These are phyloP conservation scores for Gymnoscelis rufifasciata DNA, from an alignment of 2,888 invertebrate genomes.

Conservation along the genomic window DNA sequence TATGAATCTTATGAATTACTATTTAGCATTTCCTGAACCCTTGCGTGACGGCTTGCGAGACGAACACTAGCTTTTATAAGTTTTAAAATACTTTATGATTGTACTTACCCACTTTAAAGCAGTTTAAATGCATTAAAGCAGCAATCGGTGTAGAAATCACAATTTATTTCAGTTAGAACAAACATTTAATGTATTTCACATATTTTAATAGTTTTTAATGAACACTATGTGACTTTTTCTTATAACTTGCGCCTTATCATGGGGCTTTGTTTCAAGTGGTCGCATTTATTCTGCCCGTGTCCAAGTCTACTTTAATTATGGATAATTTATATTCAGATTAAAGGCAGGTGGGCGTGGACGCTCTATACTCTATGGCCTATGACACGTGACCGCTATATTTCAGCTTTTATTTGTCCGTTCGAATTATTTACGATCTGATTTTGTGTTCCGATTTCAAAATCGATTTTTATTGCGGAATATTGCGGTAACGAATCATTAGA, in stretches of 20 bases:
- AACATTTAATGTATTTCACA: not conserved
- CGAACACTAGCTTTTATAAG: not conserved
- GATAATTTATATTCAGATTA: slow-evolving; percentile 79
- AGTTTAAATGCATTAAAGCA: not conserved
- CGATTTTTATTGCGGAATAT: not conserved
- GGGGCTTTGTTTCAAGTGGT: slow-evolving; percentile 72
- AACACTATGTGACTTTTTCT: not conserved
- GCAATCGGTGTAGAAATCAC: too few species aligned
- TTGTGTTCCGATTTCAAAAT: slow-evolving; percentile 5
- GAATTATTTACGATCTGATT: slow-evolving; percentile 2
- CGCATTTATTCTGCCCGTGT: slow-evolving; percentile 75
- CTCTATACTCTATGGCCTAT: slow-evolving; percentile 13
- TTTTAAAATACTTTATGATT: slow-evolving; percentile 1
- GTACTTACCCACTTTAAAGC: not conserved
- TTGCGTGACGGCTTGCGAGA: not conserved
- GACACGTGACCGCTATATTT: slow-evolving; percentile 10
- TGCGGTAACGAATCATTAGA: not conserved
- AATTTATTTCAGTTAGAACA: not conserved
- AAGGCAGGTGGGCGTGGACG: slow-evolving; percentile 53
- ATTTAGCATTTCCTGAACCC: not conserved
- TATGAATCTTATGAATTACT: not conserved
- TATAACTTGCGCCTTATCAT: slow-evolving; percentile 35
- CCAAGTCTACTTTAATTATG: slow-evolving; percentile 76
- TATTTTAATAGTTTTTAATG: not conserved
- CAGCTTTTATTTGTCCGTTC: not conserved